Percentiles rank a stretch among this genome's conserved stretches.
phyloP scores from a whole-genome alignment of 2,888 invertebrate species.

The Drosophila nigritarsus region DNA sequence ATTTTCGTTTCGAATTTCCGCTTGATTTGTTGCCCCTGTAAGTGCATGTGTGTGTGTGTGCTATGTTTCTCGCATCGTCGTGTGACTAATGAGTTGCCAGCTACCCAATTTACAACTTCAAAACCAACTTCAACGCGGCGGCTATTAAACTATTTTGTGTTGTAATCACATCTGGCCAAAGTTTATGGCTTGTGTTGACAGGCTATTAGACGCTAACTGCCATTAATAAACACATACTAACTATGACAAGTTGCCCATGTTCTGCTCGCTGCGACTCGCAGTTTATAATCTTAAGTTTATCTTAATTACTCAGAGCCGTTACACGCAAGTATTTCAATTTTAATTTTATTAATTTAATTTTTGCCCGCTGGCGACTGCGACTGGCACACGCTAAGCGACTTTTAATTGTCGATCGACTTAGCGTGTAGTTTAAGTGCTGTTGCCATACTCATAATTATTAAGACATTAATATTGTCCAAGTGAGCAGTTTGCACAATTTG shows the following conservation, averaged over 20 bases:
- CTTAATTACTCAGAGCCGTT: slow-evolving; percentile 44
- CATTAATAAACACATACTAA: slow-evolving; percentile 40
- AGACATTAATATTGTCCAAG: slow-evolving; percentile 58
- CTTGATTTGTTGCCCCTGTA: slow-evolving; percentile 23
- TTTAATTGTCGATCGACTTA: slow-evolving; percentile 38
- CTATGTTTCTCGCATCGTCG: slow-evolving; percentile 35
- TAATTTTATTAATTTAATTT: not conserved
- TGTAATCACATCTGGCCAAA: slow-evolving; percentile 2
- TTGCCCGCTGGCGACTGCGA: slow-evolving; percentile 1
- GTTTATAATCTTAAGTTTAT: slow-evolving; percentile 21
- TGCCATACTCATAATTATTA: slow-evolving; percentile 65
- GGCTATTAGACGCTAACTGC: slow-evolving; percentile 15
- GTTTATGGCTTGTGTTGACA: slow-evolving; percentile 21
- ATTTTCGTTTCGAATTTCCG: slow-evolving; percentile 38
- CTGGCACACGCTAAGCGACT: slow-evolving; percentile 44
- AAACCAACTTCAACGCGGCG: slow-evolving; percentile 21
- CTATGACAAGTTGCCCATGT: slow-evolving; percentile 44
- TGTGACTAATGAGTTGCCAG: slow-evolving; percentile 37
- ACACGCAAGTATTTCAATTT: slow-evolving; percentile 1
- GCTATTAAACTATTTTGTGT: not conserved
- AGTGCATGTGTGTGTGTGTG: not conserved
- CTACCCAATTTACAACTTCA: slow-evolving; percentile 22
- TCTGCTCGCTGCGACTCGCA: slow-evolving; percentile 14
- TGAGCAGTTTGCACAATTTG: slow-evolving; percentile 25
- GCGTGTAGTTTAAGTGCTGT: slow-evolving; percentile 34